A percentile compares a stretch with the other conserved stretches of the same genome.
Evolutionary conservation across 2,888 invertebrate genomes (phyloP).

Genomic region (Drosophila colorata): DNA sequence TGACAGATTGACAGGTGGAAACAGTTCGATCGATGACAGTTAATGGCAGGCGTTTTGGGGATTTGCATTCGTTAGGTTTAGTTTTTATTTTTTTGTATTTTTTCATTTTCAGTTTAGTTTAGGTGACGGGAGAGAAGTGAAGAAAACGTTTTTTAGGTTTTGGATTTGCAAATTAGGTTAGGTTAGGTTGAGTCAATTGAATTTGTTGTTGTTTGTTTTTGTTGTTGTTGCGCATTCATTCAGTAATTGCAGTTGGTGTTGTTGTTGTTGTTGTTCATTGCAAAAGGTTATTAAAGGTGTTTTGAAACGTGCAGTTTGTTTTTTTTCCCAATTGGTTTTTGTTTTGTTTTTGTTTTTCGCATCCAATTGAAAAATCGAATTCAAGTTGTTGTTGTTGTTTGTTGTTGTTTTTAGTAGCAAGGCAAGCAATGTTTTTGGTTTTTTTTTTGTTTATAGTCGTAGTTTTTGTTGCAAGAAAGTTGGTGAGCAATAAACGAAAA

Average conservation of each 20-base stretch:
- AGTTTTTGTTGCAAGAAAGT: slow-evolving; percentile 31
- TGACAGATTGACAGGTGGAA: slow-evolving; percentile 36
- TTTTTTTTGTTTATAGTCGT: slow-evolving; percentile 36
- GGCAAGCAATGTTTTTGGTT: slow-evolving; percentile 68
- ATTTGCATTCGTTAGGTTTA: slow-evolving; percentile 9
- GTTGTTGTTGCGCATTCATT: slow-evolving; percentile 62
- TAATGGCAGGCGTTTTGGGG: slow-evolving; percentile 27
- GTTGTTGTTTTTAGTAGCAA: slow-evolving; percentile 61
- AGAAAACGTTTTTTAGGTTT: slow-evolving; percentile 44
- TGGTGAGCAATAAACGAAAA: slow-evolving; percentile 58
- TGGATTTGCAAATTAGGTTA: slow-evolving; percentile 28
- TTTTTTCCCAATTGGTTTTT: slow-evolving; percentile 47
- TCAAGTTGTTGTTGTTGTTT: slow-evolving; percentile 54
- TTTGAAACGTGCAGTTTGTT: slow-evolving; percentile 33
- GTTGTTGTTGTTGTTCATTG: slow-evolving; percentile 35
- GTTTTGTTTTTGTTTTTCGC: slow-evolving; percentile 26
- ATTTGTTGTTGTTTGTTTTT: slow-evolving; percentile 26
- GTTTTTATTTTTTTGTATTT: slow-evolving; percentile 22
- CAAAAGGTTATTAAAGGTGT: slow-evolving; percentile 27
- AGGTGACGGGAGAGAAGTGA: slow-evolving; percentile 47
- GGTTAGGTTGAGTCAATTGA: slow-evolving; percentile 30
- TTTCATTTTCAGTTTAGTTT: slow-evolving; percentile 3
- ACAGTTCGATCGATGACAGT: slow-evolving; percentile 40
- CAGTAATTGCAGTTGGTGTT: slow-evolving; percentile 24
- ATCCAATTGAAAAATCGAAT: slow-evolving; percentile 51